Evolutionary conservation across 2,797 vertebrate species (phyloP), one percentile per base, ranked within the genome.

Genomic region (Pteropus rufus): DNA sequence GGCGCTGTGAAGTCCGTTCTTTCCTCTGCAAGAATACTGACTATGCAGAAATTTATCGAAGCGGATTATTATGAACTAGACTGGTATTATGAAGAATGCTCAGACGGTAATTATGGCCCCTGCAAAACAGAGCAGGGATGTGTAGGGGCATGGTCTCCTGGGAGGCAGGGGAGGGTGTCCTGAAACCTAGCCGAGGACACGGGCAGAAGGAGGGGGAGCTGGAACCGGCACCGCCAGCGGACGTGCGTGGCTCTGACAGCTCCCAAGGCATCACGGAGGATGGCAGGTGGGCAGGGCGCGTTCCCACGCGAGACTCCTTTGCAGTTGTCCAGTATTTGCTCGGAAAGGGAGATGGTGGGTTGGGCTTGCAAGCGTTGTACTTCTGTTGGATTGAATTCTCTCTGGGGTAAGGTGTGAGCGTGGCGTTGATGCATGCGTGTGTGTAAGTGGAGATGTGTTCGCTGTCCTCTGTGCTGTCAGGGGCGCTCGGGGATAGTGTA

Each of bases 51-150:
- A 99, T 99, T 99, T 97, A 99, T 99, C 77, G 99, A 99, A 98
- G 99, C 99, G 97, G 99, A 99, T 98, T 99, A 99, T 98, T 99
- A 99, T 95, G 99, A 99, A 93, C 98, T 99, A 98, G 99, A 99
- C 98, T 99, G 99, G 99, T 99, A 99, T 98, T 99, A 99, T 98
- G 99, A 99, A 97, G 99, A 99, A 98, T 99, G 99, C 96, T 99
- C 99, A 0, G 99, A 99, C 98, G 99, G 99, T 99, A 99, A 99
- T 99, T 98, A 97, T 85, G 92, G 49, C 70, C 88, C 97, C 97
- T 72, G 34, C 54, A 29, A n/a, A 90, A 89, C 12, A 96, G 86
- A 88, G 85, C 49, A 1, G 96, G 89, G 84, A 84, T 84, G 85
- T 67, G 90, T 82, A 87, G 56, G 52, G 94, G 93, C 70, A 79